phyloP scores from a whole-genome alignment of 2,888 invertebrate genomes.

The Nymphalis urticae region DNA sequence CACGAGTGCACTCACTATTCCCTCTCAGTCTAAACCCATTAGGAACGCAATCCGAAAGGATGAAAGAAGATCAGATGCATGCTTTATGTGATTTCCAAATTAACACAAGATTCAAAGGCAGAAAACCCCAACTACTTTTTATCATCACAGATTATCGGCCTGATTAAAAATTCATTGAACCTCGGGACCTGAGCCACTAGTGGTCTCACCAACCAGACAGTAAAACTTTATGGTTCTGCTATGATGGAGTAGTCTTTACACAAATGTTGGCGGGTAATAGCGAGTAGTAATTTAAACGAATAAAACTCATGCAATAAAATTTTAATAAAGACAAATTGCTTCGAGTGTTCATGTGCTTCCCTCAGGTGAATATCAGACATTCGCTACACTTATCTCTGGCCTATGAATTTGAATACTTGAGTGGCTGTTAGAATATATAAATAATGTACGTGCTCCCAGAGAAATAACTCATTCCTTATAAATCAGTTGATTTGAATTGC shows the following conservation, averaged over 20 bases:
- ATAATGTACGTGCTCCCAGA: conserved; percentile 64
- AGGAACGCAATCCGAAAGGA: no score
- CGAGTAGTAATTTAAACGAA: conserved; percentile 28
- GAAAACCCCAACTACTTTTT: no score
- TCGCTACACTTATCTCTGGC: conserved; percentile 57
- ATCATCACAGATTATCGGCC: no score
- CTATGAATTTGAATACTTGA: conserved; percentile 63
- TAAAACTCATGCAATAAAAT: conserved; percentile 29
- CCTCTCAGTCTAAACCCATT: no score
- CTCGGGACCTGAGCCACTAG: no score
- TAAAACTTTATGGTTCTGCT: background rate
- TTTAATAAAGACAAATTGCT: conserved; percentile 36
- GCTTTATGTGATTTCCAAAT: no score
- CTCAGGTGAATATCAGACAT: conserved; percentile 48
- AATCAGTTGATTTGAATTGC: conserved; percentile 79
- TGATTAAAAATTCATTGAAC: no score
- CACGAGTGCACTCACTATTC: no score
- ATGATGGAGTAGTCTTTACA: background rate
- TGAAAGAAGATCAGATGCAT: no score
- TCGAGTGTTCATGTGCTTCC: conserved; percentile 33
- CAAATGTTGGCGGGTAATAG: background rate
- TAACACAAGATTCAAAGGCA: no score
- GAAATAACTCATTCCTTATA: conserved; percentile 78
- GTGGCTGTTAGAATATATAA: conserved; percentile 71
- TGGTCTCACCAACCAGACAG: no score